These are phyloP conservation scores for Cotesia vestalis DNA, from an alignment of 1,140 invertebrate species.

Conservation along the genomic window DNA sequence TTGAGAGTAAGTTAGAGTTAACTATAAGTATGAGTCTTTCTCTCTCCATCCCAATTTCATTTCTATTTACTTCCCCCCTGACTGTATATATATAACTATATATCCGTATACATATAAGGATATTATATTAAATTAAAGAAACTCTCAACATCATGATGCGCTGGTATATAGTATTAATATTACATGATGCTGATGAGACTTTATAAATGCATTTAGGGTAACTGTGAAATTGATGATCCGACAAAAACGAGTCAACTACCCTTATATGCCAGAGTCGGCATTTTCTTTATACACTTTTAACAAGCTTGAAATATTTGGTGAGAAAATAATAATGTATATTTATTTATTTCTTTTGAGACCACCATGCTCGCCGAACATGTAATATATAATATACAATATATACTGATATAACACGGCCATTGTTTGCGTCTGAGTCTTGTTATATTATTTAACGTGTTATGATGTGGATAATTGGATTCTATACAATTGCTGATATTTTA, in stretches of 20 bases:
- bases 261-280: neutral
- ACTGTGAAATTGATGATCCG: constrained; percentile 31
- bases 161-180: neutral
- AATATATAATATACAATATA: too few relatives aligned
- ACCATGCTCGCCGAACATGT: too few relatives aligned
- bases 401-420: too few relatives aligned
- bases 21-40: neutral
- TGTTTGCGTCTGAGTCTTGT: too few relatives aligned
- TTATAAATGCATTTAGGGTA: constrained; percentile 15
- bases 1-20: neutral
- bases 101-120: neutral
- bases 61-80: neutral
- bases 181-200: too few relatives aligned
- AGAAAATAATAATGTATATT: neutral
- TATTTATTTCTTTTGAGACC: neutral
- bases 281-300: constrained; percentile 13
- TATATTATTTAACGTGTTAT: too few relatives aligned
- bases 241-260: constrained; percentile 22
- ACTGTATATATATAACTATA: neutral
- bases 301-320: constrained; percentile 11
- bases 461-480: too few relatives aligned
- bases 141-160: neutral
- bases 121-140: constrained; percentile 5
- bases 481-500: too few relatives aligned
- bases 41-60: neutral